Evolutionary conservation across 2,888 invertebrate species (phyloP).

Genomic region (Drosophila peninsularis): DNA sequence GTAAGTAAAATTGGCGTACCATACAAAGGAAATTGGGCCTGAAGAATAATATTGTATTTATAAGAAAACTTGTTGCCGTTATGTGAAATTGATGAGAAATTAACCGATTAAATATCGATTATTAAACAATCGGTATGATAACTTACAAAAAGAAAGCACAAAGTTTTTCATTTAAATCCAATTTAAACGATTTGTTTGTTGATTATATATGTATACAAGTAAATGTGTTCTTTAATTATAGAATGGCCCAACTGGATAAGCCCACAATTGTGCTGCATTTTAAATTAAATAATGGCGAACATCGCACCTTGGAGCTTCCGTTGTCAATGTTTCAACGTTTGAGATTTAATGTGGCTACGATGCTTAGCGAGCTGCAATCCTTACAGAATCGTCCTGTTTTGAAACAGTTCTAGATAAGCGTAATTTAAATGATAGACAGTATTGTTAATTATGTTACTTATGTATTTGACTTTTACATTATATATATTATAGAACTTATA

Average conservation of each 20-base stretch:
- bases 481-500: neutral
- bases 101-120: neutral
- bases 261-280: conserved; percentile 86
- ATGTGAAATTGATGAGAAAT: neutral
- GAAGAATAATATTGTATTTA: conserved; percentile 8
- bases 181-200: neutral
- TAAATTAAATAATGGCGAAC: conserved; percentile 85
- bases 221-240: conserved; percentile 25
- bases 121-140: neutral
- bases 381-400: conserved; percentile 85
- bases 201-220: conserved; percentile 38
- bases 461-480: neutral
- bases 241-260: conserved; percentile 81
- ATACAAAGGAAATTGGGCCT: conserved; percentile 10
- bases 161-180: neutral
- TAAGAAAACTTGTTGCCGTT: neutral
- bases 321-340: conserved; percentile 86
- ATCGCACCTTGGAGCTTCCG: conserved; percentile 85
- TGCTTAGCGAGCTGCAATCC: conserved; percentile 85
- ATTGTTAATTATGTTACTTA: neutral
- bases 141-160: neutral
- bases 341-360: conserved; percentile 85
- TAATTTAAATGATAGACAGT: neutral
- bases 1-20: conserved; percentile 71
- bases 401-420: conserved; percentile 81